Evolutionary conservation across 2,888 invertebrate species (phyloP).

Genomic region (Ophion obscuratus): DNA sequence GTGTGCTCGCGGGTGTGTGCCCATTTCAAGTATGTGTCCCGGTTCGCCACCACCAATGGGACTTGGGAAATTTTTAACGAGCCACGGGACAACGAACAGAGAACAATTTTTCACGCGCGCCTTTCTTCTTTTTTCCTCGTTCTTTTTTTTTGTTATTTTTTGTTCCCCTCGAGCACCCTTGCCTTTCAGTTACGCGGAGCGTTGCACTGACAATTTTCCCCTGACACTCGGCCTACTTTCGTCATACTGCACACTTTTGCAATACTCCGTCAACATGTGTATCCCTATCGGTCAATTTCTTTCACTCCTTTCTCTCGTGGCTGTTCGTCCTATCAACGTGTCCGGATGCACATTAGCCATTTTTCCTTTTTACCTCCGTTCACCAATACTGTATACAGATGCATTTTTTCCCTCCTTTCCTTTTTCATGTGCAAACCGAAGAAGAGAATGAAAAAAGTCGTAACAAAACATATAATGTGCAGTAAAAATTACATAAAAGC

Average conservation of each 20-base stretch:
- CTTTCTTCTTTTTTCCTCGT: slow-evolving; percentile 32
- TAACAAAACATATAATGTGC: not conserved
- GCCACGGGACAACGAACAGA: slow-evolving; percentile 57
- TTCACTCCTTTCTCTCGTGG: not conserved
- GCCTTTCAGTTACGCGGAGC: slow-evolving; percentile 29
- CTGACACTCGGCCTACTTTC: slow-evolving; percentile 43
- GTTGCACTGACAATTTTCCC: slow-evolving; percentile 40
- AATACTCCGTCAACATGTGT: slow-evolving; percentile 14
- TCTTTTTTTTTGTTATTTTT: slow-evolving; percentile 21
- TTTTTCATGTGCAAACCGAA: not conserved
- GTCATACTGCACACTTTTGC: slow-evolving; percentile 8
- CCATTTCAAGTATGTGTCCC: not conserved
- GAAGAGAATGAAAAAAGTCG: not conserved
- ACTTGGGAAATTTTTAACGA: slow-evolving; percentile 60
- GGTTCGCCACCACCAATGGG: slow-evolving; percentile 42
- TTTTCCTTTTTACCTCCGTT: slow-evolving; percentile 1
- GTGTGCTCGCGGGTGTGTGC: not conserved
- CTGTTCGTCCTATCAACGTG: slow-evolving; percentile 5
- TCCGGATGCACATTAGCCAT: not conserved
- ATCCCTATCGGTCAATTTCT: slow-evolving; percentile 12
- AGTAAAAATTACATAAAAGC: not conserved
- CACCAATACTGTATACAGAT: not conserved
- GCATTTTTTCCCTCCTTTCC: not conserved
- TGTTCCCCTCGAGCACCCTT: slow-evolving; percentile 25
- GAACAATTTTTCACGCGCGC: slow-evolving; percentile 58